A percentile compares a stretch with the other conserved stretches of the same genome.
These are phyloP conservation scores for Haliaeetus leucogaster DNA, from an alignment of 2,113 vertebrate genomes.

Conservation along the genomic window DNA sequence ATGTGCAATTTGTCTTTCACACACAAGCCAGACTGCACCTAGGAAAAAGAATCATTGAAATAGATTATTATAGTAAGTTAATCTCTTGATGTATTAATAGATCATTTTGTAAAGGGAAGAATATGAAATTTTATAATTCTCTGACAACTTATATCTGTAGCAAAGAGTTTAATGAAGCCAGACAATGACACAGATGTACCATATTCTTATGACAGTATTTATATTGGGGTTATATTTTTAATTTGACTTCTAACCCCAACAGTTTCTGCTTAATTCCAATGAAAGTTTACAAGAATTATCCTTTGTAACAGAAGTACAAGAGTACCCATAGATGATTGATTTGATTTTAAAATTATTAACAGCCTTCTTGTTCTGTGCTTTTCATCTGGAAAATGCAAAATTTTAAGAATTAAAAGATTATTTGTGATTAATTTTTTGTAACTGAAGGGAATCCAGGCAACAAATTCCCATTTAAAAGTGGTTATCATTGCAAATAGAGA, in stretches of 20 bases:
- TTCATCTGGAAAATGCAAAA: not conserved
- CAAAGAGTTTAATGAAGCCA: slow-evolving; percentile 55
- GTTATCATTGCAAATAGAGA: not conserved
- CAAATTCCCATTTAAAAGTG: slow-evolving; percentile 33
- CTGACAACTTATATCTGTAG: slow-evolving; percentile 41
- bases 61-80: not conserved
- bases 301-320: not conserved
- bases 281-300: not conserved
- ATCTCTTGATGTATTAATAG: slow-evolving; percentile 42
- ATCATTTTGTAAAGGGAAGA: slow-evolving; percentile 47
- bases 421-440: not conserved
- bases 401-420: not conserved
- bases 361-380: not conserved
- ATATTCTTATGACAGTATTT: slow-evolving; percentile 36
- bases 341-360: slow-evolving; percentile 7
- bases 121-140: slow-evolving; percentile 51
- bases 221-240: slow-evolving; percentile 14
- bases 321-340: not conserved
- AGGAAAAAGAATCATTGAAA: not conserved
- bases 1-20: not conserved
- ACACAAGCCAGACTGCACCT: not conserved
- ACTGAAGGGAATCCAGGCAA: slow-evolving; percentile 23
- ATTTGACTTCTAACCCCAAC: slow-evolving; percentile 17
- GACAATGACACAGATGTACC: slow-evolving; percentile 39
- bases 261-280: slow-evolving; percentile 16